Evolutionary conservation across 2,113 vertebrate genomes (phyloP).

Genomic region (Poeciliopsis retropinna): DNA sequence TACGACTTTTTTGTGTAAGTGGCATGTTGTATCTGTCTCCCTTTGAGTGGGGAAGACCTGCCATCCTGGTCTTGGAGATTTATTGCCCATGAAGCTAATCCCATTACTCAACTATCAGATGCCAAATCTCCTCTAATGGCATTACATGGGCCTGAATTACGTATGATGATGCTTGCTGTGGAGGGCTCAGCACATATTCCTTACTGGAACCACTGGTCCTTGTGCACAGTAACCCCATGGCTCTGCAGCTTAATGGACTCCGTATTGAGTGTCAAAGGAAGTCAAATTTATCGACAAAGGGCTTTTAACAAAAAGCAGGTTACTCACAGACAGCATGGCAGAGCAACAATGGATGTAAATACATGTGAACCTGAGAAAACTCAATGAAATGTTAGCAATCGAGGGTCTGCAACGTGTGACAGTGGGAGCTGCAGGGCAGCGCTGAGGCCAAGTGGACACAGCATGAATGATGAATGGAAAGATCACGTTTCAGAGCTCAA

Average conservation of each 20-base stretch:
- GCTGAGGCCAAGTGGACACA: constrained; percentile 23
- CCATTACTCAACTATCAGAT: constrained; percentile 86
- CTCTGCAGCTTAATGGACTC: constrained; percentile 73
- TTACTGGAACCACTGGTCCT: constrained; percentile 74
- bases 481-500: constrained; percentile 46
- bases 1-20: constrained; percentile 23
- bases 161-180: constrained; percentile 77
- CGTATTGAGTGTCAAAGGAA: constrained; percentile 74
- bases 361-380: constrained; percentile 29
- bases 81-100: constrained; percentile 76
- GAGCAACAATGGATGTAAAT: constrained; percentile 63
- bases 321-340: constrained; percentile 58
- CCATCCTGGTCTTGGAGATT: constrained; percentile 62
- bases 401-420: not conserved
- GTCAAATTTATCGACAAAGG: constrained; percentile 75
- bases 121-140: constrained; percentile 85
- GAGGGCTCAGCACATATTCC: constrained; percentile 71
- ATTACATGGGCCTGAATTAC: constrained; percentile 82
- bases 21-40: constrained; percentile 20
- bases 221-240: constrained; percentile 49
- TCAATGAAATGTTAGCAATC: constrained; percentile 22
- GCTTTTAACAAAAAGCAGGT: constrained; percentile 77
- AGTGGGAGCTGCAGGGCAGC: constrained; percentile 1
- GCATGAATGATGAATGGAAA: constrained; percentile 48
- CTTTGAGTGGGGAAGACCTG: constrained; percentile 59